Conservation (phyloP, 2,113 vertebrate genomes). For the Triplophysa siluroides region DNA sequence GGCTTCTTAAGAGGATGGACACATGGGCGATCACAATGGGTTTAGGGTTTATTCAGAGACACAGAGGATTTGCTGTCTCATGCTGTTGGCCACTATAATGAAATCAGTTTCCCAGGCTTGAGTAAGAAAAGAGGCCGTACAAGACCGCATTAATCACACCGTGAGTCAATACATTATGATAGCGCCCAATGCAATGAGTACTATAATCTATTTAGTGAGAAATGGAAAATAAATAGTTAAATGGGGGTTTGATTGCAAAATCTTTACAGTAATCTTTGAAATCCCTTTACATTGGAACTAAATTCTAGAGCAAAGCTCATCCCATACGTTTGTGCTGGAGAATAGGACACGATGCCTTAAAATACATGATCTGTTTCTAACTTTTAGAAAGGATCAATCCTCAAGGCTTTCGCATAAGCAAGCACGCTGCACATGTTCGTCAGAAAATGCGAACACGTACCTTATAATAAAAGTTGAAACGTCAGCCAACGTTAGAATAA, state of each 20-base stretch:
- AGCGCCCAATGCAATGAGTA: neutral
- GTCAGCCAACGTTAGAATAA: neutral
- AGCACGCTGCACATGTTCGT: neutral
- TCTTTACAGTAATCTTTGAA: neutral
- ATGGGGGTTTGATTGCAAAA: too few relatives aligned
- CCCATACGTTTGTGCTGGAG: too few relatives aligned
- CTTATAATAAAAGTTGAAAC: neutral
- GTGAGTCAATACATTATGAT: conserved; percentile 14
- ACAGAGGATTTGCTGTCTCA: conserved; percentile 33
- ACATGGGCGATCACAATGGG: conserved; percentile 26
- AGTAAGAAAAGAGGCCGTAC: conserved; percentile 1
- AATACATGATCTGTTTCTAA: too few relatives aligned
- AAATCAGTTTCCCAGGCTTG: conserved; percentile 42
- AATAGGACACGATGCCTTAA: too few relatives aligned
- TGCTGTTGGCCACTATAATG: neutral
- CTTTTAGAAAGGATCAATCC: too few relatives aligned
- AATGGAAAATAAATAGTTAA: neutral
- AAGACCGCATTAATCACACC: conserved; percentile 36
- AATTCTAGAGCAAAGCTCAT: too few relatives aligned
- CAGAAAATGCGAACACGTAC: too few relatives aligned
- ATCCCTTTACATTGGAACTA: too few relatives aligned
- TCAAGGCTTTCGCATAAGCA: neutral
- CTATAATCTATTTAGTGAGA: neutral
- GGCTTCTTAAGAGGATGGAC: neutral
- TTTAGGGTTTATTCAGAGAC: conserved; percentile 44